phyloP scores from a whole-genome alignment of 1,140 invertebrate species.

The Trichonephila clavipes region DNA sequence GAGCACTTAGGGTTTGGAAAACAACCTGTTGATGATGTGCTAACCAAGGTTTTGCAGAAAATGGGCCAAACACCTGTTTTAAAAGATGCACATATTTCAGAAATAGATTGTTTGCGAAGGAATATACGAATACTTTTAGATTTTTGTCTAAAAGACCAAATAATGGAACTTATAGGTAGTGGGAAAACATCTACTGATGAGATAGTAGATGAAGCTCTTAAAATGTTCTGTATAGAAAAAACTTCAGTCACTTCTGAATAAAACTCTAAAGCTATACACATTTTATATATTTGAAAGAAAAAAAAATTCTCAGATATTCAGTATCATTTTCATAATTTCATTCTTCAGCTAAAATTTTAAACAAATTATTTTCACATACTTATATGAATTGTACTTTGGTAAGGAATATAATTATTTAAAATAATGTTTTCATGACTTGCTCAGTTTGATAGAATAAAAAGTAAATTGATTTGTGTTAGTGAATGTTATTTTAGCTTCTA shows the following conservation, averaged over 20 bases:
- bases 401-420: background rate
- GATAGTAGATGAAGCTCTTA: slow-evolving; percentile 68
- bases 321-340: background rate
- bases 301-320: background rate
- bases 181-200: slow-evolving; percentile 62
- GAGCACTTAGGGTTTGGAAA: slow-evolving; percentile 64
- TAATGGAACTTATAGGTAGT: slow-evolving; percentile 69
- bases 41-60: slow-evolving; percentile 56
- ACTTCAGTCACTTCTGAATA: background rate
- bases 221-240: slow-evolving; percentile 38
- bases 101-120: slow-evolving; percentile 59
- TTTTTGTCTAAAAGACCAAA: slow-evolving; percentile 61
- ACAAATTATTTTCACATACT: slow-evolving; percentile 41
- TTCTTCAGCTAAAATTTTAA: slow-evolving; percentile 18
- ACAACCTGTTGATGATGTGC: slow-evolving; percentile 66
- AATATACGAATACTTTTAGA: slow-evolving; percentile 69
- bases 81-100: slow-evolving; percentile 34
- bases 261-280: background rate
- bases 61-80: slow-evolving; percentile 53
- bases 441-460: background rate
- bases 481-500: too few relatives aligned
- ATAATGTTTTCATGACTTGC: background rate
- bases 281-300: background rate
- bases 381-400: slow-evolving; percentile 2
- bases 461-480: too few relatives aligned